Percentiles rank a stretch among this genome's conserved stretches.
Conservation (phyloP, 2,797 vertebrate species). For the Pangasius larnaudii region DNA sequence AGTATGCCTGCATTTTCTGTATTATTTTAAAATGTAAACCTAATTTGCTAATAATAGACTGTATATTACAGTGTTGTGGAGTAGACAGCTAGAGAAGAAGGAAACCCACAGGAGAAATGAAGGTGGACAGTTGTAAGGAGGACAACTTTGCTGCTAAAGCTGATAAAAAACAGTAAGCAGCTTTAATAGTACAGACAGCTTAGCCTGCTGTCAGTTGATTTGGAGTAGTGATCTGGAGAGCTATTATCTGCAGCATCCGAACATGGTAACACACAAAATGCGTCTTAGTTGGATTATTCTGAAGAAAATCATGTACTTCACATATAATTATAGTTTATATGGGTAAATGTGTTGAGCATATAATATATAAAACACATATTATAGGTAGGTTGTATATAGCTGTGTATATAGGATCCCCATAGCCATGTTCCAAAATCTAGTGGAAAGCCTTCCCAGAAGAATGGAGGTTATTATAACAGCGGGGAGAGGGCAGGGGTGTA, state of each 20-base stretch:
- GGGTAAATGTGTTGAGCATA: background rate
- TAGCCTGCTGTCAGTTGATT: slow-evolving; percentile 70
- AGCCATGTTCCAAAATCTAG: no score
- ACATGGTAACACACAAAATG: slow-evolving; percentile 18
- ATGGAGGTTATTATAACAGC: background rate
- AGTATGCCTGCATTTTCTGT: background rate
- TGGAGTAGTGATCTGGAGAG: slow-evolving; percentile 59
- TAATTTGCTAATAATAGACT: slow-evolving; percentile 1
- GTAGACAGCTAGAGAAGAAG: background rate
- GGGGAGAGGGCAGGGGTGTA: background rate
- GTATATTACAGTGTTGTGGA: background rate
- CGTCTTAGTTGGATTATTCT: slow-evolving; percentile 5
- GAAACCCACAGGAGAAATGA: background rate
- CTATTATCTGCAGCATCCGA: slow-evolving; percentile 13
- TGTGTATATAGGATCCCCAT: background rate
- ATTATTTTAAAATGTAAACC: background rate
- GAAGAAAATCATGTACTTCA: background rate
- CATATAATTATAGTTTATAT: background rate
- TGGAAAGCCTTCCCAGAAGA: background rate
- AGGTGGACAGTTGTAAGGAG: slow-evolving; percentile 54
- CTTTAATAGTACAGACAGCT: slow-evolving; percentile 71
- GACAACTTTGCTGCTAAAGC: slow-evolving; percentile 67
- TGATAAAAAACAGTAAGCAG: slow-evolving; percentile 76
- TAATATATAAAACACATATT: background rate
- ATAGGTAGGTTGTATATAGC: background rate